Conservation (phyloP, 2,888 invertebrate species). For the Stenchaetothrips biformis region DNA sequence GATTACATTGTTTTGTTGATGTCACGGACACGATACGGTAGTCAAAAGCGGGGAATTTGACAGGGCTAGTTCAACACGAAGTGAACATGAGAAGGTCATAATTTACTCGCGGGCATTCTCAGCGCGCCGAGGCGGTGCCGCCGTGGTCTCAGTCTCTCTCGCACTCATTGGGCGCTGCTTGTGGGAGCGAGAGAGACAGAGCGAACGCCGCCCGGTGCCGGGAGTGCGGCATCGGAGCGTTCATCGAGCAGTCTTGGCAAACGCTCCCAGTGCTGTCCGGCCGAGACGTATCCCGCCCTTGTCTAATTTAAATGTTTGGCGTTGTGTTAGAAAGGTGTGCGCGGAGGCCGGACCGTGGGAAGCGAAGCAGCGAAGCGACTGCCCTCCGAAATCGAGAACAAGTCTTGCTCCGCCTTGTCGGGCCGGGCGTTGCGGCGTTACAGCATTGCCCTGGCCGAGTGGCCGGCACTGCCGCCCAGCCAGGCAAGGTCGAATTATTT, state of each 20-base stretch:
- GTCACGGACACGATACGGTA: too few relatives aligned
- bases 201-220: not conserved
- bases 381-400: constrained; percentile 17
- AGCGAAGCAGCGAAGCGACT: not conserved
- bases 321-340: not conserved
- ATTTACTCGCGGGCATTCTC: not conserved
- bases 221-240: too few relatives aligned
- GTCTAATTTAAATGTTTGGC: too few relatives aligned
- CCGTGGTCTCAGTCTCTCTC: too few relatives aligned
- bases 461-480: not conserved
- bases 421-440: not conserved
- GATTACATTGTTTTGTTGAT: too few relatives aligned
- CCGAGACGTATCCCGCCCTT: too few relatives aligned
- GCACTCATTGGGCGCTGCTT: too few relatives aligned
- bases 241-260: too few relatives aligned
- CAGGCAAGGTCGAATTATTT: constrained; percentile 16
- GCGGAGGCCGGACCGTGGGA: not conserved
- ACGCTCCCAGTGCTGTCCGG: too few relatives aligned
- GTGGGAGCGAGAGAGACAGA: too few relatives aligned
- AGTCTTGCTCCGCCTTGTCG: not conserved
- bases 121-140: not conserved
- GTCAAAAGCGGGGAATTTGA: too few relatives aligned
- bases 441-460: not conserved
- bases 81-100: not conserved
- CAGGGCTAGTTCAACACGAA: too few relatives aligned